Evolutionary conservation across 2,113 vertebrate species (phyloP).

Genomic region (Parotia lawesii): DNA sequence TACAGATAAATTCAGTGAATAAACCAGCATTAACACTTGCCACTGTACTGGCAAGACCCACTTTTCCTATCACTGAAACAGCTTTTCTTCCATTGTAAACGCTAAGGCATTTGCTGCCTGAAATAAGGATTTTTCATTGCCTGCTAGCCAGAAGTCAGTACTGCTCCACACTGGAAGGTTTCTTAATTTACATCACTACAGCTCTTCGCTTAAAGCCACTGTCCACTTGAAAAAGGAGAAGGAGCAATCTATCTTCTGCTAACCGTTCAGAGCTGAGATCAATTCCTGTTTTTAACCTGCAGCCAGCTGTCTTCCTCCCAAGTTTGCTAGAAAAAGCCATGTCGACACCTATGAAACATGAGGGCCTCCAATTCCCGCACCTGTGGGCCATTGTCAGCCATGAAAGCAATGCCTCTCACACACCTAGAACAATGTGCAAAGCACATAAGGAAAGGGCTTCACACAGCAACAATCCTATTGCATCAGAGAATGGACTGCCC

Average conservation of each 20-base stretch:
- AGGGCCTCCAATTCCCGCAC: neutral
- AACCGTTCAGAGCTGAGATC: neutral
- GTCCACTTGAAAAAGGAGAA: neutral
- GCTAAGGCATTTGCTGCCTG: neutral
- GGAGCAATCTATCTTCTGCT: neutral
- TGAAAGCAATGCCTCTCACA: neutral
- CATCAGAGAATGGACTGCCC: neutral
- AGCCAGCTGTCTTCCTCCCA: neutral
- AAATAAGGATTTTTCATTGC: neutral
- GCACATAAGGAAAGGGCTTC: neutral
- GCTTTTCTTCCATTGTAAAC: neutral
- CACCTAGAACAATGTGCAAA: neutral
- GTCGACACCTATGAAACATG: accelerated
- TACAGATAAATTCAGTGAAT: neutral
- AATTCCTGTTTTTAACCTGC: neutral
- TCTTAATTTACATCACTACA: neutral
- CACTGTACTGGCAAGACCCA: neutral
- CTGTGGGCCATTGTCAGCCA: neutral
- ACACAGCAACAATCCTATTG: neutral
- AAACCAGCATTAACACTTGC: neutral
- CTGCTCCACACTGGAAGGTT: neutral
- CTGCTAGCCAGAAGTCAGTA: neutral
- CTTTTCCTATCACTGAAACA: neutral
- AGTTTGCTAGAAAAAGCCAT: neutral
- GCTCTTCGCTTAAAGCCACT: neutral